A percentile compares a stretch with the other conserved stretches of the same genome.
Conservation (phyloP, 2,888 invertebrate genomes). For the Uloborus plumipes region DNA sequence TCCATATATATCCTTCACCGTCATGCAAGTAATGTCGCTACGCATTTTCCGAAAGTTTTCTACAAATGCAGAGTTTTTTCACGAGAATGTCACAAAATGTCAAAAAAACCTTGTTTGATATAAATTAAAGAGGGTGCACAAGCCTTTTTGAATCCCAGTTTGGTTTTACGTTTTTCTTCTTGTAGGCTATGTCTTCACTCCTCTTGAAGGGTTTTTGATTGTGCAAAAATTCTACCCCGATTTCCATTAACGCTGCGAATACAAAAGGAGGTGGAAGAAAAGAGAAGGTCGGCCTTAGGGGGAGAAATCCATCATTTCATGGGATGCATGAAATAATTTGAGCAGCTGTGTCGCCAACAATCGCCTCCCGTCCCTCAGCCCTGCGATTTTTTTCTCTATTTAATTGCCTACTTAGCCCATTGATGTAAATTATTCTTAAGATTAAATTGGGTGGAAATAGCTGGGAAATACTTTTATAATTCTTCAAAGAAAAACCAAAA, state of each 20-base stretch:
- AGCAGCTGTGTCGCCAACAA: slow-evolving; percentile 43
- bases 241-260: slow-evolving; percentile 48
- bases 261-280: slow-evolving; percentile 27
- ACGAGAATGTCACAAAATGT: not conserved
- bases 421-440: slow-evolving; percentile 51
- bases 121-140: slow-evolving; percentile 31
- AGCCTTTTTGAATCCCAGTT: slow-evolving; percentile 24
- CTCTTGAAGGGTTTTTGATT: slow-evolving; percentile 53
- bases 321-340: slow-evolving; percentile 47
- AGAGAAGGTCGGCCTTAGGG: slow-evolving; percentile 31
- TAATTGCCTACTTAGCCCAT: slow-evolving; percentile 52
- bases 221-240: slow-evolving; percentile 47
- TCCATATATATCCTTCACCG: not conserved
- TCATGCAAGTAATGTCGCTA: no score
- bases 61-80: not conserved
- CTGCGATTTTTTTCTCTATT: slow-evolving; percentile 1
- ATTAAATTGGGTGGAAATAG: slow-evolving; percentile 17
- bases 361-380: not conserved
- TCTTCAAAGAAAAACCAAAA: slow-evolving; percentile 16
- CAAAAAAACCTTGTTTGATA: slow-evolving; percentile 10
- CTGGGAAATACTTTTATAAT: slow-evolving; percentile 14
- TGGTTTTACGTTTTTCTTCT: slow-evolving; percentile 15
- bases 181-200: slow-evolving; percentile 10
- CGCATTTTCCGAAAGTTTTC: no score
- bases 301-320: slow-evolving; percentile 50